These are phyloP conservation scores for Desoria tigrina DNA, from an alignment of 2,888 invertebrate species.

Conservation along the genomic window DNA sequence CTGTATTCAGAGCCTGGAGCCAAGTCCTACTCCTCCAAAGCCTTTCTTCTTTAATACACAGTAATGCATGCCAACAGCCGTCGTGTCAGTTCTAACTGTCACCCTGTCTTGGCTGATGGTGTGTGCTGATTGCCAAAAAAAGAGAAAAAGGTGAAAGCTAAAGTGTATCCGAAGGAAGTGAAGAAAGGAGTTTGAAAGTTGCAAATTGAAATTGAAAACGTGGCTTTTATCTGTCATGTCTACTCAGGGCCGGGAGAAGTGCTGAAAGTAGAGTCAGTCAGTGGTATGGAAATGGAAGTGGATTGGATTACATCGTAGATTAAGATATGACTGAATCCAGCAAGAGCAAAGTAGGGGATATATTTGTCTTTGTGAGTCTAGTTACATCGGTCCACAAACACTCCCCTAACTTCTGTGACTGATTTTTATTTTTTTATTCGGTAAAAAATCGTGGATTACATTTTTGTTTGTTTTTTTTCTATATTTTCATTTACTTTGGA, in stretches of 20 bases:
- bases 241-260: constrained; percentile 1
- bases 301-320: background rate
- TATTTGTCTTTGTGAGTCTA: no score
- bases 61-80: no score
- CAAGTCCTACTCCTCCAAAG: no score
- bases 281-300: background rate
- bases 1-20: no score
- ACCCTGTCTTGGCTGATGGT: no score
- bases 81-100: no score
- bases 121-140: constrained; percentile 8
- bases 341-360: no score
- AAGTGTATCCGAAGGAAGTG: background rate
- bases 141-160: background rate
- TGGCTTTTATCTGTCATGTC: constrained; percentile 24
- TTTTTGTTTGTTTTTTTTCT: no score
- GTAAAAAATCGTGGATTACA: no score
- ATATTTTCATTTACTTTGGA: background rate
- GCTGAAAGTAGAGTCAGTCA: no score
- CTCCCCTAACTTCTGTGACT: background rate
- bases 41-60: no score
- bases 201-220: constrained; percentile 24
- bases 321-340: constrained; percentile 13
- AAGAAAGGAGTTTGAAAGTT: background rate
- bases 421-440: background rate
- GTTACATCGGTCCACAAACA: no score